Base-by-base conservation (phyloP, 2,113 vertebrate species). In the Sorex araneus region DNA sequence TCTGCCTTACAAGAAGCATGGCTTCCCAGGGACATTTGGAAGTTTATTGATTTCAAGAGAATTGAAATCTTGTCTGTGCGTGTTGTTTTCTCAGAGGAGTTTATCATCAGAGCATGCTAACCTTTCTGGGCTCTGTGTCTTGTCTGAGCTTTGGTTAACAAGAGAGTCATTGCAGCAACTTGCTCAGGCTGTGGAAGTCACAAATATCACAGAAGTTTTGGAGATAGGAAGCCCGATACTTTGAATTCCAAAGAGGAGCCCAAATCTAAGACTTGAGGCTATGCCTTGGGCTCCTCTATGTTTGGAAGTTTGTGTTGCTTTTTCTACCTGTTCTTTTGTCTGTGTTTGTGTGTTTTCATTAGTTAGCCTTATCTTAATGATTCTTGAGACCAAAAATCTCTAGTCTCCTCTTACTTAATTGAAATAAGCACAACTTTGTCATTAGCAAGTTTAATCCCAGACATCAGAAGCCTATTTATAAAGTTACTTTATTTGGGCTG, bases 41-140 rank as follows among this genome's bases (percentile, higher is more conserved):
- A 94, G 84, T 82, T 73, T 95, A 95, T 91, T 95, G 94, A 96
- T 91, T 95, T 79, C 64, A 87, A 83, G 84, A 90, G 89, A 91
- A 93, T 60, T 85, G 90, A 96, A 94, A 91, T 76, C 66, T 73
- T 82, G 84, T 79, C 36, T 19, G 6, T 11, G 8, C 3, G 0
- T 93, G 87, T 70, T 85, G 27, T 89, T 94, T 94, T 45, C 88
- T 94, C 91, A 13, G 66, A 69, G 78, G 89, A 82, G 43, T 95
- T 93, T 94, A 91, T 93, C 90, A 91, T 93, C 90, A 91, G 34
- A 79, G 30, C 21, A 18, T 40, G 30, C 1, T 89, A 87, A 95
- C 87, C 57, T 93, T 91, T 91, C 40, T 30, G 30, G 32, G 43
- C 27, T 89, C 67, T 63, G 54, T 85, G 74, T 78, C 69, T 60